Evolutionary conservation across 2,797 vertebrate genomes (phyloP), one percentile per base, ranked within the genome.

Genomic region (Tiaroga cobitis): DNA sequence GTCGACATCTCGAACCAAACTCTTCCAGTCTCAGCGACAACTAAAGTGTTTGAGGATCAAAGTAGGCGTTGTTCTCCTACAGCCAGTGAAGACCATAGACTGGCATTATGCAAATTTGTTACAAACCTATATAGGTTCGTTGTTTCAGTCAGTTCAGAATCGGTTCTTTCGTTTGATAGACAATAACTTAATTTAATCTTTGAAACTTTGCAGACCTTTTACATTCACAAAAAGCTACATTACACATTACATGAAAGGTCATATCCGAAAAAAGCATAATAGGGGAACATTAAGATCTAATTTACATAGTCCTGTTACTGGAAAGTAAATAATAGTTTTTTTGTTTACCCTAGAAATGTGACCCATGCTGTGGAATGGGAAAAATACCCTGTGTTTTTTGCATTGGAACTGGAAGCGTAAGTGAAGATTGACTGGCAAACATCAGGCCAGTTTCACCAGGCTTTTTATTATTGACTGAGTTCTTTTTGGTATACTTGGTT

Each of bases 341-440:
- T 85, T 34, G 13, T 81, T 10, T 73, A 46, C 46, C 16, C 49
- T 89, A 96, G 95, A 74, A 3, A 87, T 96, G 95, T 89, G 93
- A 96, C n/a, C 10, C 0, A 37, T 96, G 95, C 82, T 0, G 93
- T 49, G 95, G 94, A 73, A 93, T 90, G 90, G 95, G 94, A 2
- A 88, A 70, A 56, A 89, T 29, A 54, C 93, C 93, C 51, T 96
- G 95, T 88, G 91, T 85, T 81, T 84, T 93, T 2, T 96, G 95
- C 87, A 75, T 88, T 6, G 95, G 95, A 8, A 89, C 87, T 86
- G 95, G 95, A 5, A 96, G 91, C 84, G 95, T 96, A 92, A 95
- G 95, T 88, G 9, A 34, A 0, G 10, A 6, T 8, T 73, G 10
- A 61, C 24, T 5, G 24, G 2, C 4, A 24, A 56, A 56, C 54